Conservation (phyloP, 2,888 invertebrate genomes). For the Archips xylosteana region DNA sequence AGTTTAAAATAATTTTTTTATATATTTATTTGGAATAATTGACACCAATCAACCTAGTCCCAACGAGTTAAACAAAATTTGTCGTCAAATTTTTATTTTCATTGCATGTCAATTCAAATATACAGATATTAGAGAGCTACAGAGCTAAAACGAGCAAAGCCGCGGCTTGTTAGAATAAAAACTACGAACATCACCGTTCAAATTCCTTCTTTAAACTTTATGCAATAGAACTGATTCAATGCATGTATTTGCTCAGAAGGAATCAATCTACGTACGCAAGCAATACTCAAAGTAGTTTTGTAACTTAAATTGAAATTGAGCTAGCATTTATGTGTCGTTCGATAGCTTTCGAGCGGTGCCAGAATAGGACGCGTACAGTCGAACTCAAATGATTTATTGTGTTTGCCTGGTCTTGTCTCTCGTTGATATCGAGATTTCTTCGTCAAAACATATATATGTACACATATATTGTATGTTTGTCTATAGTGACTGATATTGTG, state of each 20-base stretch:
- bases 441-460: slow-evolving; percentile 47
- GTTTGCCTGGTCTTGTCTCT: slow-evolving; percentile 56
- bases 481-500: slow-evolving; percentile 44
- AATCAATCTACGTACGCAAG: slow-evolving; percentile 7
- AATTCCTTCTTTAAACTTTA: background rate
- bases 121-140: no score
- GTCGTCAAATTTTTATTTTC: no score
- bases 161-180: no score
- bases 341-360: slow-evolving; percentile 46
- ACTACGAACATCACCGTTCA: background rate
- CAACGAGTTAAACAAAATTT: no score
- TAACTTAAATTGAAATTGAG: background rate
- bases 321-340: background rate
- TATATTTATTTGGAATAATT: no score
- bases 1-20: no score
- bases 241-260: background rate
- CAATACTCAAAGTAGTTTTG: slow-evolving; percentile 26
- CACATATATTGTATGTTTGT: slow-evolving; percentile 30
- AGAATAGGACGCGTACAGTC: slow-evolving; percentile 50
- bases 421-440: slow-evolving; percentile 55
- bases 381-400: slow-evolving; percentile 63
- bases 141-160: no score
- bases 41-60: no score
- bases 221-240: background rate
- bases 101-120: no score